Percentiles rank a stretch among this genome's conserved stretches.
Conservation (phyloP, 2,113 vertebrate genomes). For the Ariopsis seemanni region DNA sequence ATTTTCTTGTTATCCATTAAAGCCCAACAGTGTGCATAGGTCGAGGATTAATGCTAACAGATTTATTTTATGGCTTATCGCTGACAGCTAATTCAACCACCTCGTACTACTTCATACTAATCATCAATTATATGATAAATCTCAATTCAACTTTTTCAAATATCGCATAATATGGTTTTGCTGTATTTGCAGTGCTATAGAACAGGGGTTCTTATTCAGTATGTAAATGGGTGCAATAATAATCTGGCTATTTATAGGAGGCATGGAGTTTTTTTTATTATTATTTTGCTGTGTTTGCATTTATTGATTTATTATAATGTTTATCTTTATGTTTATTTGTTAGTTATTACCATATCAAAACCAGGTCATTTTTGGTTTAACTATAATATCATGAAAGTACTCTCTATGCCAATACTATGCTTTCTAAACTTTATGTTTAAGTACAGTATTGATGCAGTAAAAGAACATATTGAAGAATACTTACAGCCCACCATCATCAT, state of each 20-base stretch:
- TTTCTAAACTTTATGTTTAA: neutral
- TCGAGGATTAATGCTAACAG: constrained; percentile 15
- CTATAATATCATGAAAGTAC: neutral
- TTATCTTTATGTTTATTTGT: neutral
- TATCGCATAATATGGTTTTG: neutral
- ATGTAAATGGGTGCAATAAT: neutral
- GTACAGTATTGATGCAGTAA: constrained; percentile 2
- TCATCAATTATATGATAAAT: neutral
- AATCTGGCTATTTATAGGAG: neutral
- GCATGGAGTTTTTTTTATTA: neutral
- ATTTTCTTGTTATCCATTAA: constrained; percentile 18
- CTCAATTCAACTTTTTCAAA: neutral
- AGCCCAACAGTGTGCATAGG: constrained; percentile 8
- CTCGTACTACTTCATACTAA: neutral
- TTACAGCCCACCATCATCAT: constrained; percentile 99
- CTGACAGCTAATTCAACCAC: constrained; percentile 29
- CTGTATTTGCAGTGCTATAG: neutral
- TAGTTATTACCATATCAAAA: neutral
- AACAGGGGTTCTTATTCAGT: neutral
- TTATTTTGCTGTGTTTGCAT: neutral
- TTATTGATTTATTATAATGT: neutral
- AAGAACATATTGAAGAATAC: constrained; percentile 64
- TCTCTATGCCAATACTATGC: neutral
- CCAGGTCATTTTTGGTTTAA: neutral
- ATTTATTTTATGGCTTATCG: constrained; percentile 2